Percentiles rank a stretch among this genome's conserved stretches.
Evolutionary conservation across 1,140 invertebrate species (phyloP).

Genomic region (Coenobita brevimanus): DNA sequence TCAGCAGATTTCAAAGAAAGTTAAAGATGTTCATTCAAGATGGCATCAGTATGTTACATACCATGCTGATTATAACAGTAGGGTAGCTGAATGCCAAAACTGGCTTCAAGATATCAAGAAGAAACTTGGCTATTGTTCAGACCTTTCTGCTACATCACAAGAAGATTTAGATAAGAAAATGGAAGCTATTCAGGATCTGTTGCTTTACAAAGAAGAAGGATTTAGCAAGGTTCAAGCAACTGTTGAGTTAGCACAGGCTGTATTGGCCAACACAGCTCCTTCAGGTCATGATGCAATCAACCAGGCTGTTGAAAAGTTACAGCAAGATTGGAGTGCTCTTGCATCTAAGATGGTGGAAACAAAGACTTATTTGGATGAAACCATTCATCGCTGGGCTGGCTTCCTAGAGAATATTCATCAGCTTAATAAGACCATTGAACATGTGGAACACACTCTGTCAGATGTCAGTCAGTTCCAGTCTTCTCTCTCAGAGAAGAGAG

Average conservation of each 20-base stretch:
- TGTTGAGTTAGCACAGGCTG: constrained; percentile 90
- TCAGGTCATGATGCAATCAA: constrained; percentile 90
- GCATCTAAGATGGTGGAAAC: constrained; percentile 92
- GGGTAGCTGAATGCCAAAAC: constrained; percentile 84
- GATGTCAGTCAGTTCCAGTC: constrained; percentile 85
- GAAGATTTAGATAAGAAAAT: constrained; percentile 90
- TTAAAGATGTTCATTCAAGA: constrained; percentile 90
- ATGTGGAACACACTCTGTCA: constrained; percentile 82
- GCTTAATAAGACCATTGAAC: constrained; percentile 86
- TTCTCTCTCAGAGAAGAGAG: constrained; percentile 88
- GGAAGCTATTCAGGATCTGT: constrained; percentile 87
- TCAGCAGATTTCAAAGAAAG: constrained; percentile 89
- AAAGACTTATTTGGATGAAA: constrained; percentile 90
- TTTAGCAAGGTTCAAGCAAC: constrained; percentile 89
- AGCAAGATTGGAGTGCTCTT: constrained; percentile 91
- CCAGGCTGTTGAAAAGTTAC: constrained; percentile 85
- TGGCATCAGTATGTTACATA: constrained; percentile 94
- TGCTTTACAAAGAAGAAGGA: constrained; percentile 92
- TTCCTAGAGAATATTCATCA: constrained; percentile 90
- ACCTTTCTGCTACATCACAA: constrained; percentile 85
- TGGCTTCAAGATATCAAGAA: constrained; percentile 90
- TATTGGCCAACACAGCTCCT: constrained; percentile 93
- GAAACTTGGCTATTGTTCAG: constrained; percentile 88
- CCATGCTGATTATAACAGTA: constrained; percentile 90
- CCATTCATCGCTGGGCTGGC: constrained; percentile 90